Evolutionary conservation across 2,113 vertebrate genomes (phyloP).

Genomic region (Cygnus atratus): DNA sequence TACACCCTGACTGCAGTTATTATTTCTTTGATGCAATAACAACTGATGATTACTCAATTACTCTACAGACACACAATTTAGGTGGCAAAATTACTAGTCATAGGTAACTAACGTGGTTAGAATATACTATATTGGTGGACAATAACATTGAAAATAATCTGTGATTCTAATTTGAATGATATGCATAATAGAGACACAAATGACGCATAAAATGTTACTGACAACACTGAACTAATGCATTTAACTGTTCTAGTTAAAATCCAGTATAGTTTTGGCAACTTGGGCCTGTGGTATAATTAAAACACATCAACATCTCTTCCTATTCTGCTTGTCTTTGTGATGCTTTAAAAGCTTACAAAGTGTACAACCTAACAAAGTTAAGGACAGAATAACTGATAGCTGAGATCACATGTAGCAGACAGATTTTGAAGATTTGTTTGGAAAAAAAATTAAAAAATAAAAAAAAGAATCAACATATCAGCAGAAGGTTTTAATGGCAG

Average conservation of each 20-base stretch:
- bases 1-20: background rate
- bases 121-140: background rate
- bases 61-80: background rate
- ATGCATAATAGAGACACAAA: background rate
- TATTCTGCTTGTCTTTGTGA: background rate
- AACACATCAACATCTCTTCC: background rate
- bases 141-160: background rate
- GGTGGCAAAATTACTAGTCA: background rate
- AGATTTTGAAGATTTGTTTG: background rate
- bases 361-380: background rate
- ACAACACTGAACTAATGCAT: background rate
- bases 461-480: background rate
- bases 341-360: background rate
- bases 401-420: background rate
- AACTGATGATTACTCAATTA: background rate
- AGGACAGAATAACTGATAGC: background rate
- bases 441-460: background rate
- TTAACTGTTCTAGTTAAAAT: background rate
- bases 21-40: background rate
- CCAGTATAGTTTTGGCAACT: background rate
- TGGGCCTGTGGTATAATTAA: background rate
- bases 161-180: background rate
- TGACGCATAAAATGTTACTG: background rate
- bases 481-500: background rate
- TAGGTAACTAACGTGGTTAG: background rate